A percentile compares a stretch with the other conserved stretches of the same genome.
Evolutionary conservation across 2,888 invertebrate species (phyloP).

Genomic region (Epinotia nisella): DNA sequence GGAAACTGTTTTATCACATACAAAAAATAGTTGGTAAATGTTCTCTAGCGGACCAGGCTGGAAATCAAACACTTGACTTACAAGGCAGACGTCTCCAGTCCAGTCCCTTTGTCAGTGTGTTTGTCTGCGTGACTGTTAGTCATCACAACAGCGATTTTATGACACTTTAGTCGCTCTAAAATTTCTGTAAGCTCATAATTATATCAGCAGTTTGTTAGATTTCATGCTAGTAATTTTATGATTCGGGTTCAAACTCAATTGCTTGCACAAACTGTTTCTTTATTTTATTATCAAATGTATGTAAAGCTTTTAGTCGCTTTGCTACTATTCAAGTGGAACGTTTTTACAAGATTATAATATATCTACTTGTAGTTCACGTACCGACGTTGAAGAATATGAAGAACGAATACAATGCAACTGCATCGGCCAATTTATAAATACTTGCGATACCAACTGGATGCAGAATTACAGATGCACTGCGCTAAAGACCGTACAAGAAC

Average conservation of each 20-base stretch:
- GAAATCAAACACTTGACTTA: neutral
- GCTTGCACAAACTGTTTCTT: no score
- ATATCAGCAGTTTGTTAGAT: no score
- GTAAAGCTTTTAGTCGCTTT: neutral
- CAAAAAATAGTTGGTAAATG: neutral
- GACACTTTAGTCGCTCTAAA: no score
- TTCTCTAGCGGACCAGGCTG: neutral
- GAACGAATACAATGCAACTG: constrained; percentile 22
- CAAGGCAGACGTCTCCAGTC: neutral
- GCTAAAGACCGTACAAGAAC: constrained; percentile 16
- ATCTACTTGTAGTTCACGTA: neutral
- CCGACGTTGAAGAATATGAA: constrained; percentile 20
- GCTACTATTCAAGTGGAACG: neutral
- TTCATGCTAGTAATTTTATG: no score
- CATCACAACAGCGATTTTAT: no score
- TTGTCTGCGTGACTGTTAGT: no score
- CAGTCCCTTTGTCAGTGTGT: no score
- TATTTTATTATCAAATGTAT: no score
- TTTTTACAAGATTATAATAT: neutral
- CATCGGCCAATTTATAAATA: constrained; percentile 25
- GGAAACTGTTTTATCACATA: neutral
- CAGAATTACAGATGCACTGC: constrained; percentile 20
- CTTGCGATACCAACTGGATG: constrained; percentile 6
- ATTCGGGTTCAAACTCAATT: no score
- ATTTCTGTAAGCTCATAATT: no score